These are phyloP conservation scores for Notodromas monacha DNA, from an alignment of 2,888 invertebrate genomes.

Conservation along the genomic window DNA sequence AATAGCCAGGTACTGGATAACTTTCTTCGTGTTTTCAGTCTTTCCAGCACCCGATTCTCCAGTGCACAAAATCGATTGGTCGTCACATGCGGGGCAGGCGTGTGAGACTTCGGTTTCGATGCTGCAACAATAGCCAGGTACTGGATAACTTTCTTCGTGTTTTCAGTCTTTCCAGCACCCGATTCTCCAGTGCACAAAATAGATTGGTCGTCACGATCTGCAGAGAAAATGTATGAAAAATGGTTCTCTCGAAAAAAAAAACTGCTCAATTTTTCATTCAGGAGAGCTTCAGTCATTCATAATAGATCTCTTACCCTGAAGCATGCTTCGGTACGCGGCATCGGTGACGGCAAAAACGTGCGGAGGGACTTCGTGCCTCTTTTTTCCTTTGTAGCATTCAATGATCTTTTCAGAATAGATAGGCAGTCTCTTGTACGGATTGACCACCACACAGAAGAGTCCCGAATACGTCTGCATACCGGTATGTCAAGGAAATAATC, in stretches of 20 bases:
- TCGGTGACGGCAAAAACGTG: conserved; percentile 99
- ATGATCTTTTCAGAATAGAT: conserved; percentile 98
- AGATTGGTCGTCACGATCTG: conserved; percentile 96
- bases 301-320: conserved; percentile 36
- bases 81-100: background rate
- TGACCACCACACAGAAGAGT: conserved; percentile 97
- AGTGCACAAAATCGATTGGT: conserved; percentile 29
- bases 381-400: conserved; percentile 97
- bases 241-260: no score
- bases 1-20: conserved; percentile 96
- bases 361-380: conserved; percentile 92
- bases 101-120: conserved; percentile 43
- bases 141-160: conserved; percentile 99
- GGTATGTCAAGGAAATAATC: no score
- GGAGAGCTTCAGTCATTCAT: conserved; percentile 5
- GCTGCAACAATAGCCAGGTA: conserved; percentile 97
- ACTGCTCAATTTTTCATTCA: background rate
- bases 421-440: conserved; percentile 92
- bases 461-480: conserved; percentile 98
- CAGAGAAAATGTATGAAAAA: background rate
- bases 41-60: conserved; percentile 99
- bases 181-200: conserved; percentile 98
- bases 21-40: conserved; percentile 99
- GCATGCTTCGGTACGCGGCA: conserved; percentile 91
- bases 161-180: conserved; percentile 99